Conservation (phyloP, 2,797 vertebrate species). For the Betta splendens region DNA sequence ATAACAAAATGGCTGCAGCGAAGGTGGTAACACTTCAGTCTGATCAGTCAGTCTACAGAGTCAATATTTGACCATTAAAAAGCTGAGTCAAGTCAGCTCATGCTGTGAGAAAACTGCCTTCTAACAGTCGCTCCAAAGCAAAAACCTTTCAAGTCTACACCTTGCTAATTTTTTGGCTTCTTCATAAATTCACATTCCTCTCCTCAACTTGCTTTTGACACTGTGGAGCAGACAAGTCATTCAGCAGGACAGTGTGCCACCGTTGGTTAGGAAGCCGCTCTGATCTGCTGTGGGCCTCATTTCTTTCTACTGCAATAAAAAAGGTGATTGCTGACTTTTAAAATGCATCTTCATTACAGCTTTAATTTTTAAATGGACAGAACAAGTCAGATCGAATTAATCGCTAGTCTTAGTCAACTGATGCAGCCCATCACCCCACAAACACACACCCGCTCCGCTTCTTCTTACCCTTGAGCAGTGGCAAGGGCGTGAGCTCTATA, state of each 20-base stretch:
- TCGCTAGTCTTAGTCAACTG: background rate
- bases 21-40: too few relatives aligned
- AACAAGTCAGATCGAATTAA: background rate
- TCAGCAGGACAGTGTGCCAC: constrained; percentile 1
- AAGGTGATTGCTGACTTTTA: background rate
- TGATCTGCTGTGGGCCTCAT: background rate
- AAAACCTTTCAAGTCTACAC: too few relatives aligned
- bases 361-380: background rate
- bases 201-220: background rate
- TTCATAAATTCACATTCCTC: background rate
- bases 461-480: constrained; percentile 97
- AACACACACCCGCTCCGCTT: constrained; percentile 1
- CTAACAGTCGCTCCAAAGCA: too few relatives aligned
- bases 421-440: background rate
- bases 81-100: too few relatives aligned
- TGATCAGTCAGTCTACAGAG: too few relatives aligned
- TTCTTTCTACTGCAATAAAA: background rate
- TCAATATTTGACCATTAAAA: too few relatives aligned
- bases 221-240: background rate
- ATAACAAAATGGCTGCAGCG: too few relatives aligned
- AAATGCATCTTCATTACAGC: background rate
- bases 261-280: background rate
- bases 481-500: constrained; percentile 96
- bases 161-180: background rate
- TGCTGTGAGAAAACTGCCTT: too few relatives aligned